These are phyloP conservation scores for Malacoraja senta DNA, from an alignment of 2,797 vertebrate genomes.

Conservation along the genomic window DNA sequence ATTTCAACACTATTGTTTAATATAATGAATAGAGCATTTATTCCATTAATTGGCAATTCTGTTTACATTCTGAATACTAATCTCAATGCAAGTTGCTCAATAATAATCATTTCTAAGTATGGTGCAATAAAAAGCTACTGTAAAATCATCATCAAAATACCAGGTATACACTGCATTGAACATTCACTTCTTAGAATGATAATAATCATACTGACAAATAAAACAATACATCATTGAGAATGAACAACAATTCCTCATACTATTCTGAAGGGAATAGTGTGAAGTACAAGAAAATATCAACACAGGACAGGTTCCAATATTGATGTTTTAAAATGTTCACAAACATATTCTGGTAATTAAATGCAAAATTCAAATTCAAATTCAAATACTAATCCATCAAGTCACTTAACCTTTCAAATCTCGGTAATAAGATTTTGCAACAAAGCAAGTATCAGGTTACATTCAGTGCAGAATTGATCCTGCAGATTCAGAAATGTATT, in stretches of 20 bases:
- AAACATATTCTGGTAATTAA: not conserved
- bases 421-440: not conserved
- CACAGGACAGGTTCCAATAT: not conserved
- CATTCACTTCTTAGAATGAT: not conserved
- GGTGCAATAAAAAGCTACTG: not conserved
- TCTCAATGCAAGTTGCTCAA: slow-evolving; percentile 30
- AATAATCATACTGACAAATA: slow-evolving; percentile 20
- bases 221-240: not conserved
- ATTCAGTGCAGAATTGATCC: not conserved
- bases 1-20: slow-evolving; percentile 57
- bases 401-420: slow-evolving; percentile 18
- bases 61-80: slow-evolving; percentile 46
- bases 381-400: slow-evolving; percentile 11
- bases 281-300: not conserved
- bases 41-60: slow-evolving; percentile 54
- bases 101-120: not conserved
- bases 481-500: not conserved
- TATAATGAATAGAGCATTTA: slow-evolving; percentile 52
- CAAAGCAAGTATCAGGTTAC: not conserved
- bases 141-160: slow-evolving; percentile 4
- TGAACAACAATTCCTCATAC: not conserved
- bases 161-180: not conserved
- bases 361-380: not conserved
- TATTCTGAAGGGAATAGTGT: not conserved
- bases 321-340: not conserved